A percentile compares a stretch with the other conserved stretches of the same genome.
Conservation (phyloP, 2,113 vertebrate species). For the Thalassoma bifasciatum region DNA sequence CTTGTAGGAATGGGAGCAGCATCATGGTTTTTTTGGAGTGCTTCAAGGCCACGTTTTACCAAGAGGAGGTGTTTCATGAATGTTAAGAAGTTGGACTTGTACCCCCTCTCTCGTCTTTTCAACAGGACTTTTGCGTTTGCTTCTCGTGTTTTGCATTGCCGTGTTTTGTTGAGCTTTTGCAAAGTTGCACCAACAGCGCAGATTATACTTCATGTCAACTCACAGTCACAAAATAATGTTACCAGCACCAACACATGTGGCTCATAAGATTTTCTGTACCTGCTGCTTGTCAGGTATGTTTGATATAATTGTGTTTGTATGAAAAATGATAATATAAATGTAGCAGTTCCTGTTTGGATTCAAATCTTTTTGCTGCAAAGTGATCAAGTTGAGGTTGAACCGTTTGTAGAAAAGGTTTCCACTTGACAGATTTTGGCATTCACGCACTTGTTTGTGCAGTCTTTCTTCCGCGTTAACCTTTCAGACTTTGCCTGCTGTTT, state of each 20-base stretch:
- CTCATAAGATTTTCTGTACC: slow-evolving; percentile 5
- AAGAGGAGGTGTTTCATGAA: slow-evolving; percentile 25
- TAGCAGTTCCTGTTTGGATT: slow-evolving; percentile 5
- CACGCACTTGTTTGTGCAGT: neutral
- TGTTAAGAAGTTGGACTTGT: slow-evolving; percentile 33
- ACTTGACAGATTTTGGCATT: slow-evolving; percentile 27
- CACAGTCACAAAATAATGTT: neutral
- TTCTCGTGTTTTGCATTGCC: slow-evolving; percentile 43
- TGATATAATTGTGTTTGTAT: neutral
- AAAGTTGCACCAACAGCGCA: neutral
- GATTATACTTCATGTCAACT: neutral
- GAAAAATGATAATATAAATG: neutral
- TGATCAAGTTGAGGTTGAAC: neutral
- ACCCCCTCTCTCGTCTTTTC: slow-evolving; percentile 6
- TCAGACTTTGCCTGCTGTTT: slow-evolving; percentile 20
- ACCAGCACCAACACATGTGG: slow-evolving; percentile 44
- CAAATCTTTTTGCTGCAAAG: neutral
- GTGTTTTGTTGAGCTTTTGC: slow-evolving; percentile 43
- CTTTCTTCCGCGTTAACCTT: slow-evolving; percentile 1
- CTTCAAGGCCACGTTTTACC: neutral
- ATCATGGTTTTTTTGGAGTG: neutral
- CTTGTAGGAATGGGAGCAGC: slow-evolving; percentile 14
- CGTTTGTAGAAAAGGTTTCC: slow-evolving; percentile 1
- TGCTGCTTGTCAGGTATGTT: neutral
- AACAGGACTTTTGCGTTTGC: neutral